A percentile compares a stretch with the other conserved stretches of the same genome.
Conservation (phyloP, 2,113 vertebrate genomes). For the Podocnemis expansa region DNA sequence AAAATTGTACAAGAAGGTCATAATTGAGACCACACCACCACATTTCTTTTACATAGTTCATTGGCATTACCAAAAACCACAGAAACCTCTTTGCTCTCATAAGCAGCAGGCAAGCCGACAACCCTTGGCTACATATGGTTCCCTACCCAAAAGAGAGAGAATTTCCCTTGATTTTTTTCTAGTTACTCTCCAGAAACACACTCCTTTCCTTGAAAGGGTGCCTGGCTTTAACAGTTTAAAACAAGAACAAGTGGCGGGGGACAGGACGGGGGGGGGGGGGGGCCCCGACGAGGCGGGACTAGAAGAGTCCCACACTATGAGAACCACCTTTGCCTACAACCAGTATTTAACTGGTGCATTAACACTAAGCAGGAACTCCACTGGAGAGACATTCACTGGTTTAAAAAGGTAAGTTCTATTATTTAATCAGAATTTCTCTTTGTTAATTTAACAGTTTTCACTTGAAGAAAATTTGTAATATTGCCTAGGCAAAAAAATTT, state of each 20-base stretch:
- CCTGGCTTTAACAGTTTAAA: background rate
- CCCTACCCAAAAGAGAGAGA: background rate
- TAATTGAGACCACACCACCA: background rate
- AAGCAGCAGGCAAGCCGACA: background rate
- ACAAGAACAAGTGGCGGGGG: no score
- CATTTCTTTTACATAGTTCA: background rate
- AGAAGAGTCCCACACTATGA: background rate
- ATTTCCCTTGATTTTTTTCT: background rate
- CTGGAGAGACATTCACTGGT: conserved; percentile 66
- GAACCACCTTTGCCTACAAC: background rate
- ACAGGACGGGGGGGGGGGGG: no score
- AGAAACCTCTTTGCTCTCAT: no score
- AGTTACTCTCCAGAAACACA: background rate
- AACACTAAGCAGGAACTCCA: conserved; percentile 23
- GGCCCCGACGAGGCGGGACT: no score
- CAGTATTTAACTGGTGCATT: background rate
- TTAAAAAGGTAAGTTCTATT: conserved; percentile 70
- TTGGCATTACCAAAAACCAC: background rate
- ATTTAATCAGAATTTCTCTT: background rate
- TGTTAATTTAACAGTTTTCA: background rate
- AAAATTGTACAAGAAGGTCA: background rate
- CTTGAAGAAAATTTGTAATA: conserved; percentile 31
- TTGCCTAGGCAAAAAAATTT: conserved; percentile 28
- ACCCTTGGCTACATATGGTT: background rate
- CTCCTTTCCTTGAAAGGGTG: background rate